phyloP scores from a whole-genome alignment of 2,797 vertebrate genomes.

The Neostethus bicornis region DNA sequence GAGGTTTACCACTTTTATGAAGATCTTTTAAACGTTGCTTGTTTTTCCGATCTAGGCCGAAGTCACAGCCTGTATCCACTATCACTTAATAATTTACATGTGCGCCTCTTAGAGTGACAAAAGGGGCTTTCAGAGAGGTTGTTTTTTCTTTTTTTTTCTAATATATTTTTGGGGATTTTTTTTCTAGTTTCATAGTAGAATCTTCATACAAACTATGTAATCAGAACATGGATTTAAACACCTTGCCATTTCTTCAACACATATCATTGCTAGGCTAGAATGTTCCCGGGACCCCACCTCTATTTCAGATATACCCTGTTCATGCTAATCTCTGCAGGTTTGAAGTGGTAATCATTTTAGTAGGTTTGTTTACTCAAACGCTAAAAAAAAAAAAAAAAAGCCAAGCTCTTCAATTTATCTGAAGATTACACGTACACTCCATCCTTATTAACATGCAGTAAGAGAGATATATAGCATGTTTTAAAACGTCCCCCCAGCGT shows the following conservation, averaged over 20 bases:
- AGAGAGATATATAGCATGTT: constrained; percentile 4
- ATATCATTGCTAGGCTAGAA: constrained; percentile 37
- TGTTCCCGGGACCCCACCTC: constrained; percentile 38
- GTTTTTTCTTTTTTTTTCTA: neutral
- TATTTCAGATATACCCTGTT: constrained; percentile 51
- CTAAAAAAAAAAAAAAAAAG: constrained; percentile 54
- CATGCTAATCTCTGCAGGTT: constrained; percentile 45
- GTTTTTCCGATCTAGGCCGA: constrained; percentile 35
- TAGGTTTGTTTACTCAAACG: constrained; percentile 66
- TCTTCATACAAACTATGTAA: constrained; percentile 17
- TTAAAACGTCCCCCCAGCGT: neutral
- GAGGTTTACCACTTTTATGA: constrained; percentile 14
- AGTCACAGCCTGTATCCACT: constrained; percentile 48
- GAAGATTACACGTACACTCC: constrained; percentile 22
- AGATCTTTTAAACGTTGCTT: constrained; percentile 15
- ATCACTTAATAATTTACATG: constrained; percentile 61
- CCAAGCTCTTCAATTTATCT: constrained; percentile 33
- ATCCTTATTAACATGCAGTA: neutral
- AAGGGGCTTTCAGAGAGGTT: constrained; percentile 12
- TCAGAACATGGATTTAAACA: constrained; percentile 3
- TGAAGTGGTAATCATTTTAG: constrained; percentile 68
- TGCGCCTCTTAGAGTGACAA: constrained; percentile 35
- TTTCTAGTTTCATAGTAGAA: constrained; percentile 4
- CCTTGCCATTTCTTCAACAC: constrained; percentile 12
- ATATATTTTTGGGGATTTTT: too few relatives aligned